phyloP scores from a whole-genome alignment of 1,140 invertebrate genomes.

The Microplitis mediator region DNA sequence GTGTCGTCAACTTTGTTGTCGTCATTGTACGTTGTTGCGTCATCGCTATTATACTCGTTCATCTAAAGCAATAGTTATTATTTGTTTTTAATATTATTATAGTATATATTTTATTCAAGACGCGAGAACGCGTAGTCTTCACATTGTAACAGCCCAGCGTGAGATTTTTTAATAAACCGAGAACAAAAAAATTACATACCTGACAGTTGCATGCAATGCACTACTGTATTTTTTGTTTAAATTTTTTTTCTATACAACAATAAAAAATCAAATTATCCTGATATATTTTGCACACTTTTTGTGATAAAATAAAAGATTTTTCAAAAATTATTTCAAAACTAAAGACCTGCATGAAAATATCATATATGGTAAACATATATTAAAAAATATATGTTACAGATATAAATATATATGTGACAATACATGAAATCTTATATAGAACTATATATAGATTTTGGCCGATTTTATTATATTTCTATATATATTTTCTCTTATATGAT shows the following conservation, averaged over 20 bases:
- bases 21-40: no score
- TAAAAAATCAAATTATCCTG: background rate
- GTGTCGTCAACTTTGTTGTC: no score
- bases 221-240: background rate
- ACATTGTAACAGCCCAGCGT: constrained; percentile 14
- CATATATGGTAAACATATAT: no score
- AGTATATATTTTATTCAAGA: background rate
- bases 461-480: no score
- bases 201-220: background rate
- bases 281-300: background rate
- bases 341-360: no score
- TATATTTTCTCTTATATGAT: no score
- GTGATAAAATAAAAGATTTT: background rate
- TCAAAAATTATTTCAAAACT: background rate
- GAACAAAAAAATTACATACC: background rate
- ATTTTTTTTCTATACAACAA: background rate
- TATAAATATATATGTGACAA: no score
- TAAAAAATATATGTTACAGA: no score
- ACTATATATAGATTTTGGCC: no score
- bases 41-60: background rate
- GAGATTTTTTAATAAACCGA: constrained; percentile 6
- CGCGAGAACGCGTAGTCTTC: constrained; percentile 6
- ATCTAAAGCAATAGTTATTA: background rate
- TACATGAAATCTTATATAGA: no score
- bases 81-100: background rate